A percentile compares a stretch with the other conserved stretches of the same genome.
Conservation (phyloP, 2,113 vertebrate genomes). For the Coturnix japonica region DNA sequence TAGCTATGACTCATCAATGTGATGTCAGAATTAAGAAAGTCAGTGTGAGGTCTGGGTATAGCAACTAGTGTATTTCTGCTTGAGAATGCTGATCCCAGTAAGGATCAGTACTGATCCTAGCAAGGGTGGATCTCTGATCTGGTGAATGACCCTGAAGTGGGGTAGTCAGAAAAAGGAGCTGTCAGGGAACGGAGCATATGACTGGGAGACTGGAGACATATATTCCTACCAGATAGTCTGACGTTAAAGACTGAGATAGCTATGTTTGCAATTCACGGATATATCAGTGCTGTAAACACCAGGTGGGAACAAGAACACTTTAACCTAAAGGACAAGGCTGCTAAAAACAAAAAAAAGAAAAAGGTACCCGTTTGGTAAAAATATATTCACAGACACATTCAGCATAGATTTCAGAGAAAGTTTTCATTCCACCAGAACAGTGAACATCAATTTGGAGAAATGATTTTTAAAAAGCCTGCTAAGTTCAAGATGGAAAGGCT, state of each 20-base stretch:
- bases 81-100: not conserved
- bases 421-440: not conserved
- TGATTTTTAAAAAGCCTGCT: not conserved
- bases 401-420: not conserved
- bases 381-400: not conserved
- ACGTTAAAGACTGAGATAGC: not conserved
- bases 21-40: not conserved
- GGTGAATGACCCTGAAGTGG: not conserved
- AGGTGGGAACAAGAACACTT: not conserved
- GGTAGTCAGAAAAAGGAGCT: not conserved
- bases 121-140: not conserved
- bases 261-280: not conserved
- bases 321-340: not conserved
- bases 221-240: not conserved
- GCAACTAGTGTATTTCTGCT: not conserved
- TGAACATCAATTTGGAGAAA: not conserved
- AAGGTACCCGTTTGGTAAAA: not conserved
- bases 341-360: not conserved
- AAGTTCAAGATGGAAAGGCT: constrained; percentile 1
- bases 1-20: not conserved
- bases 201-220: not conserved
- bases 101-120: not conserved
- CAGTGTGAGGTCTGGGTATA: not conserved
- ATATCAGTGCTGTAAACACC: not conserved
- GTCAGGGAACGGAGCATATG: not conserved